These are phyloP conservation scores for Callipepla squamata DNA, from an alignment of 2,113 vertebrate species.

Conservation along the genomic window DNA sequence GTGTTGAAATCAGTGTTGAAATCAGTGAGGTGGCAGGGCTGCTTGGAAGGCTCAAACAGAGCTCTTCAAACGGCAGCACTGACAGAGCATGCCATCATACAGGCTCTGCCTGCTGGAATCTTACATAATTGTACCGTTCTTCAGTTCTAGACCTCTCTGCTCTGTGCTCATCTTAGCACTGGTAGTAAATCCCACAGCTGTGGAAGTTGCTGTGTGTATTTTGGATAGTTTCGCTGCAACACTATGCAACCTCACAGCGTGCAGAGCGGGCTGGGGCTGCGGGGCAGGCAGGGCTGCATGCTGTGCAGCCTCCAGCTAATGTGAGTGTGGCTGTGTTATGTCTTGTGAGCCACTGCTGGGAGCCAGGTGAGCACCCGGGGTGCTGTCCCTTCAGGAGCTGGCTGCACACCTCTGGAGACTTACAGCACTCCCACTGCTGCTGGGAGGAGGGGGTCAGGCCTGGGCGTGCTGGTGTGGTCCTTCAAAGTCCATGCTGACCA, in stretches of 20 bases:
- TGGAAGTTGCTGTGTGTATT: rapidly evolving
- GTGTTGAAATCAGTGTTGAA: not conserved
- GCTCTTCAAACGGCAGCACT: not conserved
- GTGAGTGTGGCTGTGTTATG: not conserved
- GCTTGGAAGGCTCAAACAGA: not conserved
- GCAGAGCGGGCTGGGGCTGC: not conserved
- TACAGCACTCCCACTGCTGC: rapidly evolving
- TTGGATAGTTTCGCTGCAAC: not conserved
- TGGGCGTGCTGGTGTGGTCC: rapidly evolving
- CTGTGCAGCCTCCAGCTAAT: rapidly evolving
- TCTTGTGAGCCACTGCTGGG: not conserved
- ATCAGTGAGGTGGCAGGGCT: not conserved
- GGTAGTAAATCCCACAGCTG: not conserved
- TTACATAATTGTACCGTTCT: not conserved
- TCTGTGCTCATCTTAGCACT: not conserved
- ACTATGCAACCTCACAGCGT: rapidly evolving
- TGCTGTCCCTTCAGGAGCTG: not conserved
- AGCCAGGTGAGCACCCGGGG: not conserved
- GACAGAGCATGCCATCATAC: not conserved
- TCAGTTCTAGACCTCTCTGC: not conserved
- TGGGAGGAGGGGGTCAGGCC: rapidly evolving
- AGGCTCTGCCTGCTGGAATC: not conserved
- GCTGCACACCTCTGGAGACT: rapidly evolving
- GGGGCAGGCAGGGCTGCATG: not conserved
- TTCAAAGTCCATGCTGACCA: rapidly evolving